A percentile compares a stretch with the other conserved stretches of the same genome.
phyloP scores from a whole-genome alignment of 1,140 invertebrate genomes.

The Aradophagus sp. region DNA sequence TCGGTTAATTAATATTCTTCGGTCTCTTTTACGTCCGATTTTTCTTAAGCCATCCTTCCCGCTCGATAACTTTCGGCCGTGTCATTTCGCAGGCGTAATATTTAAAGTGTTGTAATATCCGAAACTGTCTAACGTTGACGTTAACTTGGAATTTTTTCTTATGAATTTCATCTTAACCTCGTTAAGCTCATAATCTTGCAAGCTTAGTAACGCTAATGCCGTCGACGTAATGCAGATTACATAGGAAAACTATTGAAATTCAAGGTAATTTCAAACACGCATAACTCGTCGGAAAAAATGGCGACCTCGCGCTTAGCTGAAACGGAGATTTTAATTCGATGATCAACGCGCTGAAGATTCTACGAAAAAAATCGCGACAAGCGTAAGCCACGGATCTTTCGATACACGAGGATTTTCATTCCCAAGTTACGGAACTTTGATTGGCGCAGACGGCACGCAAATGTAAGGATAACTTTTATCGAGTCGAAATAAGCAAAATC shows the following conservation, averaged over 20 bases:
- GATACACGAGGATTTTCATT: slow-evolving; percentile 2
- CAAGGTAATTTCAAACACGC: slow-evolving; percentile 17
- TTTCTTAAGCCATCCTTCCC: too few species aligned
- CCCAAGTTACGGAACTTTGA: slow-evolving; percentile 20
- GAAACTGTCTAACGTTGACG: slow-evolving; percentile 2
- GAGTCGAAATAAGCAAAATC: slow-evolving; percentile 9
- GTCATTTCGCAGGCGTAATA: too few species aligned
- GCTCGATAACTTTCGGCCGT: too few species aligned
- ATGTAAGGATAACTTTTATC: slow-evolving; percentile 27
- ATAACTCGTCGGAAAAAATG: slow-evolving; percentile 16
- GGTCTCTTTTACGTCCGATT: too few species aligned
- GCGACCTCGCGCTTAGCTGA: neutral
- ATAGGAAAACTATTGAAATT: slow-evolving; percentile 39
- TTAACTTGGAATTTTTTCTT: slow-evolving; percentile 18
- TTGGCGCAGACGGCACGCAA: slow-evolving; percentile 7
- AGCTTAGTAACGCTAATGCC: slow-evolving; percentile 42
- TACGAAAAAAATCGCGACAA: slow-evolving; percentile 4
- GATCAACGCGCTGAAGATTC: too few species aligned
- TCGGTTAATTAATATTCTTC: too few species aligned
- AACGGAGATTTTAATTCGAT: neutral
- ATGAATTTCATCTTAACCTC: slow-evolving; percentile 31
- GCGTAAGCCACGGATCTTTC: slow-evolving; percentile 12
- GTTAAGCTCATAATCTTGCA: slow-evolving; percentile 37
- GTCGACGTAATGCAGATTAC: slow-evolving; percentile 42
- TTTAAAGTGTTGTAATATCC: neutral